Base-by-base conservation (phyloP, 2,888 invertebrate species). In the Eilema griseolum region DNA sequence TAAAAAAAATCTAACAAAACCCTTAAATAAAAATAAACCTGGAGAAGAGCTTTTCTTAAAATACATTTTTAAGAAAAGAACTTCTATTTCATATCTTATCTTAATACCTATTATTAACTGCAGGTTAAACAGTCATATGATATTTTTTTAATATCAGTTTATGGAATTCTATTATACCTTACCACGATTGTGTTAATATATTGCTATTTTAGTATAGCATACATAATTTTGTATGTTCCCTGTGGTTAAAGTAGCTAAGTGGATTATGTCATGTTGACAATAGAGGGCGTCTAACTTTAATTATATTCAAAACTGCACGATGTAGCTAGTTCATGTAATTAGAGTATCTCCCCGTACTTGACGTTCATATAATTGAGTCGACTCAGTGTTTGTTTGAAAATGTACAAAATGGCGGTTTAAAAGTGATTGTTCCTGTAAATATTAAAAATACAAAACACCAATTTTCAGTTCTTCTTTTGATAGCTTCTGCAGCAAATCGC, bases 211-310 rank as follows among this genome's bases (percentile, higher is more conserved):
- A 52, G 52, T 10, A n/a, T 10, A 52, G n/a, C n/a, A n/a, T n/a
- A n/a, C 52, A 52, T 52, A 52, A 52, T 52, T n/a, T 52, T n/a
- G n/a, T 8, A 52, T n/a, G 46, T 46, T 46, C 46, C 46, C 46
- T n/a, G 10, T 52, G n/a, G 52, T 52, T 52, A 52, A 52, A 52
- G 52, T 52, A 52, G 52, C 52, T 52, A 10, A 87, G 86, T 85
- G 82, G 75, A 86, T 89, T 89, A 90, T 89, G 85, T 89, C 91
- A 91, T 89, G 88, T 89, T 86, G 83, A 85, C 89, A 89, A 91
- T 89, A 90, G 88, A 87, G 88, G 87, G 85, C 76, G 79, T 81
- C 77, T 75, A 91, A 93, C 87, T 90, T 90, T 87, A 88, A 90
- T 90, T 89, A 88, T 84, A 83, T 83, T 86, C 88, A 86, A 90